Conservation (phyloP, 2,888 invertebrate genomes). For the Pecten maximus region DNA sequence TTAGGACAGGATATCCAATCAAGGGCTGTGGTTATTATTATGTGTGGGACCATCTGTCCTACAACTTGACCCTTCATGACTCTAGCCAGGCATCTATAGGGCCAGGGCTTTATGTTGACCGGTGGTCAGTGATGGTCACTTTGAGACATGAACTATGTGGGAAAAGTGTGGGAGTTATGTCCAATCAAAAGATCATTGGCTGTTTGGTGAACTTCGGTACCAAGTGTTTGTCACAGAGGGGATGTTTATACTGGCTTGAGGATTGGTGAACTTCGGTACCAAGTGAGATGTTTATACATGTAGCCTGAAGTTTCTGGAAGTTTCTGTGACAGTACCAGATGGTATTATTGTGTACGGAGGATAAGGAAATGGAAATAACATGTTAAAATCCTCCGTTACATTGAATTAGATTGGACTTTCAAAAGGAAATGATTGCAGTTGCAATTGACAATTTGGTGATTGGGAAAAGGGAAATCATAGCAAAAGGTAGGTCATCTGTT, state of each 20-base stretch:
- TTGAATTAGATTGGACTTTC: neutral
- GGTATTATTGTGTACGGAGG: too few species aligned
- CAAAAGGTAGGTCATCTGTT: neutral
- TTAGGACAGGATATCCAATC: neutral
- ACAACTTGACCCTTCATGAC: neutral
- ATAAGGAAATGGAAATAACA: too few species aligned
- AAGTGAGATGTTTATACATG: too few species aligned
- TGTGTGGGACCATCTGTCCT: neutral
- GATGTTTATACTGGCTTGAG: too few species aligned
- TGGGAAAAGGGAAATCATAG: neutral
- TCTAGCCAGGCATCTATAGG: neutral
- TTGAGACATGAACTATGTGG: neutral
- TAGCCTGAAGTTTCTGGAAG: too few species aligned
- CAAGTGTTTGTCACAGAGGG: too few species aligned
- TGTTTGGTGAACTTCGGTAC: too few species aligned
- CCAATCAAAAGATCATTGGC: neutral
- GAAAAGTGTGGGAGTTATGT: neutral
- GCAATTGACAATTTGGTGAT: constrained; percentile 13
- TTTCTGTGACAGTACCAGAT: too few species aligned
- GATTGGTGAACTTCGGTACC: too few species aligned
- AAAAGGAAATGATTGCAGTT: neutral
- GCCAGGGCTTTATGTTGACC: neutral
- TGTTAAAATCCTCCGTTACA: neutral
- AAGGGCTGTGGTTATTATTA: neutral
- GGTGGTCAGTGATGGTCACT: neutral